A percentile compares a stretch with the other conserved stretches of the same genome.
These are phyloP conservation scores for Charaxes varanes DNA, from an alignment of 1,140 invertebrate genomes.

Conservation along the genomic window DNA sequence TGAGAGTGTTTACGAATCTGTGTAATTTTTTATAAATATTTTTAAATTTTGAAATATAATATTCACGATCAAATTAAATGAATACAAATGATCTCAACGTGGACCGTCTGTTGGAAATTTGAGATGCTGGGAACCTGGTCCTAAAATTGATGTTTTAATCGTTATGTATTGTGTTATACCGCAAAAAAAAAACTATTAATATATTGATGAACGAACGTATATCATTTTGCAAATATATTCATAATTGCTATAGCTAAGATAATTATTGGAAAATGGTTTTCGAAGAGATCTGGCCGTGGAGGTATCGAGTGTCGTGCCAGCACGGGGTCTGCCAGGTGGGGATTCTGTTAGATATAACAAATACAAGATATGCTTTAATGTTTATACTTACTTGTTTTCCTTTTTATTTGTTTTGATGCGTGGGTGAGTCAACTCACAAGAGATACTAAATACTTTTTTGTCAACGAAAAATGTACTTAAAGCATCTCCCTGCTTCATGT, in stretches of 20 bases:
- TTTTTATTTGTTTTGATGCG: too few relatives aligned
- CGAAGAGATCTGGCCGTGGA: conserved; percentile 30
- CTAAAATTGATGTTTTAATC: conserved; percentile 10
- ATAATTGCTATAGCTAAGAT: conserved; percentile 30
- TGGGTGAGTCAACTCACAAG: too few relatives aligned
- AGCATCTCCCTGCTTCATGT: too few relatives aligned
- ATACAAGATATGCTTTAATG: too few relatives aligned
- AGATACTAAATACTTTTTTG: too few relatives aligned
- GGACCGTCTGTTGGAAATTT: conserved; percentile 8
- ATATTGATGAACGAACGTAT: conserved; percentile 11
- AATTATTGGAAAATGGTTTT: conserved; percentile 29
- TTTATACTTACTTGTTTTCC: too few relatives aligned
- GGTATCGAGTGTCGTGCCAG: conserved; percentile 57
- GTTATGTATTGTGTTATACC: conserved; percentile 7
- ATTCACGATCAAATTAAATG: too few relatives aligned
- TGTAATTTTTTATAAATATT: too few relatives aligned
- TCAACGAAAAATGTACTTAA: too few relatives aligned
- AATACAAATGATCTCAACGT: conserved; percentile 12
- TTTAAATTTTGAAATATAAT: too few relatives aligned
- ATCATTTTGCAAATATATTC: conserved; percentile 36
- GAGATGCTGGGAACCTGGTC: conserved; percentile 9
- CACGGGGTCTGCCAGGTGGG: conserved; percentile 65
- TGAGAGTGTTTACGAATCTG: too few relatives aligned
- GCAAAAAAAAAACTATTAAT: conserved; percentile 14
- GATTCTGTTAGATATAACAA: too few relatives aligned